Evolutionary conservation across 2,113 vertebrate species (phyloP).

Genomic region (Cricetomys ansorgei): DNA sequence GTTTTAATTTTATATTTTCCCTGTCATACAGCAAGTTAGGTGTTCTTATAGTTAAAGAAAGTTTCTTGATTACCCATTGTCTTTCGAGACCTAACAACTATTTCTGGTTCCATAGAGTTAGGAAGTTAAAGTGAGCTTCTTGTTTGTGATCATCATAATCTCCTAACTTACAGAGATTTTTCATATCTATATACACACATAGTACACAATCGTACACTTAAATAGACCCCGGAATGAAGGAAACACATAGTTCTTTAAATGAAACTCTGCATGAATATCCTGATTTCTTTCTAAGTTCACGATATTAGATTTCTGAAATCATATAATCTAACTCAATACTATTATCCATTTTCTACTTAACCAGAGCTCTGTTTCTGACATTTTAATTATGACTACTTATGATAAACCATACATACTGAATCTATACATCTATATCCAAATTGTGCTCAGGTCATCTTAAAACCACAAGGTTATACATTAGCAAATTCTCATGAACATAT

Average conservation of each 20-base stretch:
- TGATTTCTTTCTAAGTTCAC: background rate
- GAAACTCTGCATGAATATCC: background rate
- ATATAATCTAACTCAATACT: background rate
- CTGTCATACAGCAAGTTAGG: background rate
- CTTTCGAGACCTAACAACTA: background rate
- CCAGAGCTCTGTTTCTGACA: background rate
- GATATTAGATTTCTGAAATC: background rate
- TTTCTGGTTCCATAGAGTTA: background rate
- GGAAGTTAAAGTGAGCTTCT: background rate
- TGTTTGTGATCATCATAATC: background rate
- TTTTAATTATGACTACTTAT: background rate
- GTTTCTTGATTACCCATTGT: background rate
- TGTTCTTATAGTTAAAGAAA: background rate
- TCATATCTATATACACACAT: background rate
- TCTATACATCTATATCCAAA: background rate
- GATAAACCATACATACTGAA: background rate
- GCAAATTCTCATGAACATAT: constrained; percentile 67
- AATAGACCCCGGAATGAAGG: background rate
- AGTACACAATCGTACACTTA: too few species aligned
- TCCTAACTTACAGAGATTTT: background rate
- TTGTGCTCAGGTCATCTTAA: constrained; percentile 38
- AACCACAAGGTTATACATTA: constrained; percentile 69
- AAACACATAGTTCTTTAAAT: background rate
- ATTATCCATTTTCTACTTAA: background rate
- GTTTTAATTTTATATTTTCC: background rate